Base-by-base conservation (phyloP, 1,140 invertebrate species). In the Oedothorax gibbosus region DNA sequence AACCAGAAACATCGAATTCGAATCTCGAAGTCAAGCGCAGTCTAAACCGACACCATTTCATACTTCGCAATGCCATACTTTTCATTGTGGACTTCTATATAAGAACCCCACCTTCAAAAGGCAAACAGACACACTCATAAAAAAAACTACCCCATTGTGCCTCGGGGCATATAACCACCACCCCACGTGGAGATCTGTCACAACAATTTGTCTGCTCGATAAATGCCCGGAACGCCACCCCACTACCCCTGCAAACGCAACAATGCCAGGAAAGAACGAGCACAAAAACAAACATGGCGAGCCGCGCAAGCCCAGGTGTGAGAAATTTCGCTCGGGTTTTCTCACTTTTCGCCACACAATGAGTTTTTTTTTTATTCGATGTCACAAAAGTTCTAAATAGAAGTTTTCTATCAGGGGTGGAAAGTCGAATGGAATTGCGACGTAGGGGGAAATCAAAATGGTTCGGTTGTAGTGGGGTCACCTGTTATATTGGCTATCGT, bases 141-240 rank as follows among this genome's bases (percentile, higher is more conserved):
- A 56, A 20, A 5, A 20, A 18, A 75, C 20, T 57, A 18, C 7
- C 5, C 77, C 64, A 79, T 79, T 79, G 77, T 79, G 51, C n/a
- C 57, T 9, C 8, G 50, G 75, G 75, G 35, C 35, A 35, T 12
- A 77, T 77, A 57, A 79, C 78, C 60, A 21, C 20, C 65, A 69
- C 65, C 78, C 78, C 78, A 81, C 78, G 78, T 81, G 78, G 78
- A 71, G 78, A 81, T 60, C 78, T 81, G 78, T 81, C 78, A 81
- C 78, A 81, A 81, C 78, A 81, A 81, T 81, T 81, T 81, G 78
- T 81, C 66, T 35, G 35, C 35, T 15, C 78, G 78, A 20, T 71
- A 71, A 81, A 81, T 81, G 71, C 65, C 65, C 78, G 78, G 21
- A 68, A 81, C 69, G 71, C 78, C 78, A 81, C 78, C 78, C 78